Base-by-base conservation (phyloP, 2,113 vertebrate species). In the Gulo gulo region DNA sequence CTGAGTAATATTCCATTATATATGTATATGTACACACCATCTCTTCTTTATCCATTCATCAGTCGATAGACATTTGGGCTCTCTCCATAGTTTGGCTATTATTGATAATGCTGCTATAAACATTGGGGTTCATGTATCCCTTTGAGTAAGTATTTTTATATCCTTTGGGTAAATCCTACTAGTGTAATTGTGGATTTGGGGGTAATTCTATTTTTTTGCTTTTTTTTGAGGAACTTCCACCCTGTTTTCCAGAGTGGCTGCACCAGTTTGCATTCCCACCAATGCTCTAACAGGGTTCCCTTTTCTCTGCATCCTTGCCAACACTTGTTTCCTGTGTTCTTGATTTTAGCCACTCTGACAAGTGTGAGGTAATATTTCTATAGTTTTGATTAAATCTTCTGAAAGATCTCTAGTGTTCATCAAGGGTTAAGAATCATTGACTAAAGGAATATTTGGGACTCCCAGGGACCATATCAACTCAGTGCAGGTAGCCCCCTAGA, bases 401-500 rank as follows among this genome's bases (percentile, higher is more conserved):
- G 5, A 52, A 79, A 82, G 6, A 1, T 90, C 82, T 78, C n/a
- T 45, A 20, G 9, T 42, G 50, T 61, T 88, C 13, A 34, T 55
- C 12, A 50, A 36, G 14, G 2, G 12, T 18, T 36, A 14, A 80
- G 29, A 50, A 81, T 76, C 2, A 1, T 3, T 31, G 6, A n/a
- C 10, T 80, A 36, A 65, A 79, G 20, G 39, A 79, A 76, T 36
- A 65, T 12, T 91, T 69, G 26, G 5, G 7, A 42, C 13, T 39
- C 26, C 71, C 20, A 57, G 29, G 4, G 14, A 36, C 15, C 36
- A 23, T 45, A 31, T 65, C 4, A 47, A 26, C 2, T 55, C 15
- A 39, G 12, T 57, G 26, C 4, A 2, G 0, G 16, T 57, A 13
- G 2, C 2, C 1, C 9, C 5, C 0, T 14, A 50, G 15, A 39